Evolutionary conservation across 1,140 invertebrate species (phyloP).

Genomic region (Meteorus sp.): DNA sequence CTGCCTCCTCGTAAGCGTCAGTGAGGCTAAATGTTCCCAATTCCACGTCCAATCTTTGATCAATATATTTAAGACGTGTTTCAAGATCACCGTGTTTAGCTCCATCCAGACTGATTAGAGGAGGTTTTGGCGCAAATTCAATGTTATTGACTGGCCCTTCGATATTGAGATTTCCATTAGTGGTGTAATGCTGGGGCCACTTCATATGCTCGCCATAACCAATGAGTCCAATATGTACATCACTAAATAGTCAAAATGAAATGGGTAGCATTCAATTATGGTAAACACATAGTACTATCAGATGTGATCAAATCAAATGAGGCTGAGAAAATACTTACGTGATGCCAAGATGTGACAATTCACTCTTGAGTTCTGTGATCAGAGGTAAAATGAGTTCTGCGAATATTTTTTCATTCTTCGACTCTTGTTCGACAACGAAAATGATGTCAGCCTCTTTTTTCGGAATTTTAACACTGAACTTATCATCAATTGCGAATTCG

Average conservation of each 20-base stretch:
- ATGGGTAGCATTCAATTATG: background rate
- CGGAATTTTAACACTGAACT: conserved; percentile 68
- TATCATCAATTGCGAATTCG: conserved; percentile 60
- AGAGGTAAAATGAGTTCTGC: conserved; percentile 55
- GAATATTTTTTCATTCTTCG: conserved; percentile 56
- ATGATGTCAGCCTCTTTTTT: conserved; percentile 74
- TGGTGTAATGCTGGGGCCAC: conserved; percentile 63
- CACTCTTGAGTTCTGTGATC: conserved; percentile 52
- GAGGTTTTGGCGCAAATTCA: conserved; percentile 46
- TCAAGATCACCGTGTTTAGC: conserved; percentile 36
- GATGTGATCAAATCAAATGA: background rate
- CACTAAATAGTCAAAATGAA: conserved; percentile 45
- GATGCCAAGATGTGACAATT: conserved; percentile 62
- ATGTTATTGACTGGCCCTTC: conserved; percentile 61
- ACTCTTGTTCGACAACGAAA: conserved; percentile 67
- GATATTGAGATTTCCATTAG: conserved; percentile 60
- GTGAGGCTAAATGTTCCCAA: conserved; percentile 49
- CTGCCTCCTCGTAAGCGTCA: conserved; percentile 61
- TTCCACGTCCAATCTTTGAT: conserved; percentile 47
- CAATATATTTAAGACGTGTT: conserved; percentile 38
- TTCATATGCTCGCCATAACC: conserved; percentile 62
- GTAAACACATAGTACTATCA: background rate
- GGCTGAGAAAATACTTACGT: conserved; percentile 51
- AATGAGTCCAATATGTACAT: conserved; percentile 63
- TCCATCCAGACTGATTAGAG: conserved; percentile 42